Conservation (phyloP, 2,888 invertebrate species). For the Cynaeus angustus region DNA sequence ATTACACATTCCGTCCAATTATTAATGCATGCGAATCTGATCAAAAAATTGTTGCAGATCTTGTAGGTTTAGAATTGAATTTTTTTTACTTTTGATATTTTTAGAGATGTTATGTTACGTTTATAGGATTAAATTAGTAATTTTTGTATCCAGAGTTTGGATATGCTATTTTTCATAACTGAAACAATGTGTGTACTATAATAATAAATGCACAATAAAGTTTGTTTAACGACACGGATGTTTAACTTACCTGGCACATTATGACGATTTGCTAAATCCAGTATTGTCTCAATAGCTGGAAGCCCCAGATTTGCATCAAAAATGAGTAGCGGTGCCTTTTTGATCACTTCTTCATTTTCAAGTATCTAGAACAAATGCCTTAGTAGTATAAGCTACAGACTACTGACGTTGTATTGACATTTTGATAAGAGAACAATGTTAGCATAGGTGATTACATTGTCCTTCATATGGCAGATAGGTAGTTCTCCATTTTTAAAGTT, state of each 20-base stretch:
- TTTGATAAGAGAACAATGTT: neutral
- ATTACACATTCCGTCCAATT: constrained; percentile 38
- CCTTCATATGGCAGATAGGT: no score
- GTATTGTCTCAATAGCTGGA: constrained; percentile 78
- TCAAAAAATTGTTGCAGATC: neutral
- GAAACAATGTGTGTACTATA: constrained; percentile 12
- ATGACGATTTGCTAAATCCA: constrained; percentile 77
- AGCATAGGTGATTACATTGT: no score
- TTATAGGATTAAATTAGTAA: constrained; percentile 14
- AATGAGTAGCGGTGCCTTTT: constrained; percentile 82
- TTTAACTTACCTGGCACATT: constrained; percentile 80
- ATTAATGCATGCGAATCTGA: constrained; percentile 4
- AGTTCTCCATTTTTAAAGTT: no score
- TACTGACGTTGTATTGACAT: neutral
- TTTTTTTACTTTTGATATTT: constrained; percentile 16
- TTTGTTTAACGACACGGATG: constrained; percentile 7
- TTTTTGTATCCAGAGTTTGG: constrained; percentile 22
- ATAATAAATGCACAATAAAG: constrained; percentile 35
- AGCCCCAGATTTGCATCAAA: constrained; percentile 89
- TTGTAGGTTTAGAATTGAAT: constrained; percentile 9
- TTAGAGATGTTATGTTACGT: constrained; percentile 28
- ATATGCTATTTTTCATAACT: constrained; percentile 25
- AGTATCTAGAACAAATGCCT: constrained; percentile 73
- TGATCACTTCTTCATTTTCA: constrained; percentile 75
- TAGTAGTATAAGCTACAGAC: constrained; percentile 1